These are phyloP conservation scores for Tadarida brasiliensis DNA, from an alignment of 2,797 vertebrate genomes.

Conservation along the genomic window DNA sequence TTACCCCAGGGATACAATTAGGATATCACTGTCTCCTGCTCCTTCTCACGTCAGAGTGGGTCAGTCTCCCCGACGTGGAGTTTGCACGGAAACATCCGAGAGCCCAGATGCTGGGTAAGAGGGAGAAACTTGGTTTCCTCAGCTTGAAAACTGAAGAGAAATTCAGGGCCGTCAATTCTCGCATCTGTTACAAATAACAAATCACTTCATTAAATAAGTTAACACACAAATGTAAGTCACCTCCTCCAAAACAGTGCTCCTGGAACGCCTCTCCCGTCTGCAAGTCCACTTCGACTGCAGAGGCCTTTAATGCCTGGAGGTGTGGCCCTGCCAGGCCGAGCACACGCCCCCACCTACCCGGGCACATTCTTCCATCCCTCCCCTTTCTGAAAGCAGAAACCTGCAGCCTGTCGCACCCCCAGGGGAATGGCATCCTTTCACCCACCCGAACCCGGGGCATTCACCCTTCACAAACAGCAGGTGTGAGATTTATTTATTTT, in stretches of 20 bases:
- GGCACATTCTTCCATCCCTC: background rate
- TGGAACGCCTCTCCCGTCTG: background rate
- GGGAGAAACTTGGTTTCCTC: background rate
- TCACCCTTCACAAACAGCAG: background rate
- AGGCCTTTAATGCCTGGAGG: background rate
- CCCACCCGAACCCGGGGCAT: fast-evolving
- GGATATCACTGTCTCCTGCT: background rate
- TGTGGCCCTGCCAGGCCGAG: background rate
- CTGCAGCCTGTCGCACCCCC: too few species aligned
- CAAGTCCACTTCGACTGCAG: background rate
- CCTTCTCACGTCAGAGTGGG: background rate
- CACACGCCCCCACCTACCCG: fast-evolving
- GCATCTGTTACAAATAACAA: background rate
- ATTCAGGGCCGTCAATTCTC: background rate
- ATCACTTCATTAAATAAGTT: background rate
- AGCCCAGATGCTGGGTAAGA: background rate
- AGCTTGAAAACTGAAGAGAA: background rate
- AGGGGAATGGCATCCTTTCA: background rate
- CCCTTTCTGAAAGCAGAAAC: background rate
- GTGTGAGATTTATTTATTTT: too few species aligned
- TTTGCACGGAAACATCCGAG: background rate
- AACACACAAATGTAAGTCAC: background rate
- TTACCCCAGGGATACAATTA: background rate
- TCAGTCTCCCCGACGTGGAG: background rate
- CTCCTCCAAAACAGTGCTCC: background rate